Conservation (phyloP, 2,888 invertebrate genomes). For the Xestia ashworthii region DNA sequence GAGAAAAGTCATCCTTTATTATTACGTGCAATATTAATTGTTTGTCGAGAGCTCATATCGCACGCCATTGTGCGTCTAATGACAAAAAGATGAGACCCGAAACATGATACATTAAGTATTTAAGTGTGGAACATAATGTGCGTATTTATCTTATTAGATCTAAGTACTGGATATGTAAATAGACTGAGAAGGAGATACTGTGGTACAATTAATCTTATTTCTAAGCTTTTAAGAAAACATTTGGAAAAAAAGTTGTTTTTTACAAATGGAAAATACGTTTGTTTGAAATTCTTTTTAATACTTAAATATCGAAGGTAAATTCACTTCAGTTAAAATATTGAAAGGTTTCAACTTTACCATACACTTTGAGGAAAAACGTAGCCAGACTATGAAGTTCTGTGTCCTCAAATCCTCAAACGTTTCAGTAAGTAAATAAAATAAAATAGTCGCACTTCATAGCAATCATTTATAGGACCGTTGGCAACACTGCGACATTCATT, state of each 20-base stretch:
- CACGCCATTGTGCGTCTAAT: conserved; percentile 72
- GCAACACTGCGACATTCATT: conserved; percentile 38
- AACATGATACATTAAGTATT: conserved; percentile 65
- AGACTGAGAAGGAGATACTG: neutral
- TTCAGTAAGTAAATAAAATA: conserved; percentile 33
- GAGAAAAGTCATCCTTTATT: conserved; percentile 81
- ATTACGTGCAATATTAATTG: conserved; percentile 80
- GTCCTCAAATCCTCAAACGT: conserved; percentile 10
- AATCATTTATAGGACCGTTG: conserved; percentile 36
- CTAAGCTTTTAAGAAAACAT: neutral
- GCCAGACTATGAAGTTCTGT: neutral
- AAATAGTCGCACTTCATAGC: conserved; percentile 36
- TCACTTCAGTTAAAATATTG: neutral
- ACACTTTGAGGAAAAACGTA: conserved; percentile 4
- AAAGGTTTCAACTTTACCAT: conserved; percentile 9
- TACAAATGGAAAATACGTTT: neutral
- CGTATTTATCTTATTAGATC: conserved; percentile 39
- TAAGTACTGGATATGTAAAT: conserved; percentile 22
- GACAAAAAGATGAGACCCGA: conserved; percentile 73
- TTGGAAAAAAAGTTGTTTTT: neutral
- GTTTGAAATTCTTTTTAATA: neutral
- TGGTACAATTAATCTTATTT: neutral
- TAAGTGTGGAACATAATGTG: conserved; percentile 54
- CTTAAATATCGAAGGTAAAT: neutral
- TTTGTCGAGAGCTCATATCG: conserved; percentile 76